phyloP scores from a whole-genome alignment of 2,797 vertebrate genomes.

The Sebastes nivosus region DNA sequence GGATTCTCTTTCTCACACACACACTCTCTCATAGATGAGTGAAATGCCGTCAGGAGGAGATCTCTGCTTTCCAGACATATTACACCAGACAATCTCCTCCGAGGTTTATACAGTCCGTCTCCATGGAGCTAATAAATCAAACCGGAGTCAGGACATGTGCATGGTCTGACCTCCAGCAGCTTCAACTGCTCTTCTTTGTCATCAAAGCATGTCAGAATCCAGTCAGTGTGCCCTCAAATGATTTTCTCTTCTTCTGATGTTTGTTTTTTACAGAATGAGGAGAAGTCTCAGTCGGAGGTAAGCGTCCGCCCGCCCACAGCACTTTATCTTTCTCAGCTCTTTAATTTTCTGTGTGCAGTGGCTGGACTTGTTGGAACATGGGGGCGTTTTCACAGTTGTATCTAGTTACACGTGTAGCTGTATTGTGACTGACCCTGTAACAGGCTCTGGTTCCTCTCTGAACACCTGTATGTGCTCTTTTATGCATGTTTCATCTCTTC shows the following conservation, averaged over 20 bases:
- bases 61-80: constrained; percentile 68
- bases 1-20: not conserved
- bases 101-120: constrained; percentile 44
- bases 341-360: constrained; percentile 50
- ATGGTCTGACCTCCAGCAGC: not conserved
- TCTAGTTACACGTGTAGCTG: constrained; percentile 63
- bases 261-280: constrained; percentile 88
- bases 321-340: constrained; percentile 23
- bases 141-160: constrained; percentile 14
- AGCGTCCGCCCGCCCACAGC: constrained; percentile 62
- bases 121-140: constrained; percentile 43
- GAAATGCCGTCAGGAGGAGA: constrained; percentile 66
- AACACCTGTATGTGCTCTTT: constrained; percentile 51
- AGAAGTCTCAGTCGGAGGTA: constrained; percentile 99
- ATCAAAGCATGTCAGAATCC: constrained; percentile 16
- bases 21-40: constrained; percentile 1
- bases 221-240: constrained; percentile 36
- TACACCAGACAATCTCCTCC: constrained; percentile 51
- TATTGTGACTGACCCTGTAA: constrained; percentile 52
- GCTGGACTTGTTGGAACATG: constrained; percentile 59
- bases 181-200: constrained; percentile 5
- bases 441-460: constrained; percentile 40
- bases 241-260: constrained; percentile 48
- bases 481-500: constrained; percentile 29
- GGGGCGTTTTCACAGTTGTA: constrained; percentile 46